phyloP scores from a whole-genome alignment of 2,113 vertebrate genomes.

The Glaucomys volans region DNA sequence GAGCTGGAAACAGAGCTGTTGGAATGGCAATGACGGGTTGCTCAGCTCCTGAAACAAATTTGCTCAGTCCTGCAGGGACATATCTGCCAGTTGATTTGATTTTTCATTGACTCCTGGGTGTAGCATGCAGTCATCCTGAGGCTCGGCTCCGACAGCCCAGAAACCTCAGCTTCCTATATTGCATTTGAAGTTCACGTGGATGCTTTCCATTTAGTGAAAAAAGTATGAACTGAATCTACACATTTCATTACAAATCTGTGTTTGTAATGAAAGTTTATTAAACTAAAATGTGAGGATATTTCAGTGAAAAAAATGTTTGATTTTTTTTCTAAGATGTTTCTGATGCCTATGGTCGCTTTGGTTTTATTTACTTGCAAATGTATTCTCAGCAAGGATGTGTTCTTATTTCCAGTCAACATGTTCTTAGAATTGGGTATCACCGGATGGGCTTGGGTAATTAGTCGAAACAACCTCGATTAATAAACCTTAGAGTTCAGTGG shows the following conservation, averaged over 20 bases:
- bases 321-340: not conserved
- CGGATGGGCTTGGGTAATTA: not conserved
- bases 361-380: not conserved
- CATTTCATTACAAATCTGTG: not conserved
- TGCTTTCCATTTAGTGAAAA: not conserved
- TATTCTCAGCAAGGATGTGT: not conserved
- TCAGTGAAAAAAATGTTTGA: not conserved
- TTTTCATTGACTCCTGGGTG: no score
- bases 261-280: not conserved
- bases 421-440: not conserved
- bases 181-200: not conserved
- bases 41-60: not conserved
- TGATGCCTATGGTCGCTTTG: not conserved
- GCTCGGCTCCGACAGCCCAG: accelerated
- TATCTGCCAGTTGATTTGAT: not conserved
- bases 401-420: not conserved
- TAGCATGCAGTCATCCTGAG: not conserved
- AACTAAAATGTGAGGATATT: not conserved
- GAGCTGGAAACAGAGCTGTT: not conserved
- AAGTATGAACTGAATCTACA: not conserved
- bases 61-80: not conserved
- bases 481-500: not conserved
- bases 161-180: accelerated
- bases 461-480: not conserved
- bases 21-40: not conserved